Percentiles rank a stretch among this genome's conserved stretches.
phyloP scores from a whole-genome alignment of 2,888 invertebrate genomes.

The Cerastis rubricosa region DNA sequence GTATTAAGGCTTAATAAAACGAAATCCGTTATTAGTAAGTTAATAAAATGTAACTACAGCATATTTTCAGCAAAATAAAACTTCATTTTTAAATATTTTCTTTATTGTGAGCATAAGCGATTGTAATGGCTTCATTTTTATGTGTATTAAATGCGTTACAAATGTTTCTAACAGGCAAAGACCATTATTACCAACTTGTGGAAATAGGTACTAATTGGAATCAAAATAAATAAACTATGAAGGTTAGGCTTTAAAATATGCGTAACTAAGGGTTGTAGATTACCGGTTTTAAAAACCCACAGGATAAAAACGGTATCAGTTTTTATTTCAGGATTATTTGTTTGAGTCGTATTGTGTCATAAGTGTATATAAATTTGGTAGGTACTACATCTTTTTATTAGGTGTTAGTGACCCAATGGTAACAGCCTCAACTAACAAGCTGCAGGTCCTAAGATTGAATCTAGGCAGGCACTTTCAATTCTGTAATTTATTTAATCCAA shows the following conservation, averaged over 20 bases:
- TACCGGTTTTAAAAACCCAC: neutral
- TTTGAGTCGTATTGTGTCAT: neutral
- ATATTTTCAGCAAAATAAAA: conserved; percentile 2
- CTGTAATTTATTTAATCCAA: neutral
- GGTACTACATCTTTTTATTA: neutral
- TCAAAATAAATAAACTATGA: neutral
- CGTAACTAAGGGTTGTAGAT: neutral
- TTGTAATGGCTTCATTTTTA: neutral
- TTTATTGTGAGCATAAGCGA: neutral
- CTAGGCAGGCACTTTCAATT: neutral
- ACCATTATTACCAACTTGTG: neutral
- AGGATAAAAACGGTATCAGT: neutral
- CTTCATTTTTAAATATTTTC: neutral
- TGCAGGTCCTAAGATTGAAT: neutral
- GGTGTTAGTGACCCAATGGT: neutral
- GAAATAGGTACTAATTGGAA: neutral
- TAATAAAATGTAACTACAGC: conserved; percentile 3
- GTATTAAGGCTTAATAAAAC: neutral
- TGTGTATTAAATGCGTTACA: neutral
- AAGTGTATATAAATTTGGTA: neutral
- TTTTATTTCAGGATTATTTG: neutral
- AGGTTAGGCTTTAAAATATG: neutral
- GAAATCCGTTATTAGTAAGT: conserved; percentile 10
- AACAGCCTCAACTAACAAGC: neutral
- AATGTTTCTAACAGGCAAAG: neutral